Percentiles rank a stretch among this genome's conserved stretches.
phyloP scores from a whole-genome alignment of 2,113 vertebrate species.

The Henicopernis longicauda region DNA sequence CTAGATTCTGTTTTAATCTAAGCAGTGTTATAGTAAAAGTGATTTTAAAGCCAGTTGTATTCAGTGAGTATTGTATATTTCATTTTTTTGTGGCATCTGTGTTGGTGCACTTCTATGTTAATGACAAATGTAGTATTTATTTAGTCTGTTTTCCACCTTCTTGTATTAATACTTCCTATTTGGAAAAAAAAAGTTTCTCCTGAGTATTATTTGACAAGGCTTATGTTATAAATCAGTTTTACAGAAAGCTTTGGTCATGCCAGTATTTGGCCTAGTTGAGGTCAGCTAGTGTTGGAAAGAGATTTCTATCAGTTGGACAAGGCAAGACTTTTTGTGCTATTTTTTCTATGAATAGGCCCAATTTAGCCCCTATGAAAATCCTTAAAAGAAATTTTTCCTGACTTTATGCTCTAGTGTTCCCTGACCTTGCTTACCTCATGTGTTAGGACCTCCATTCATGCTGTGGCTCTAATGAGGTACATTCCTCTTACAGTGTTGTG shows the following conservation, averaged over 20 bases:
- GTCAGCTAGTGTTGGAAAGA: neutral
- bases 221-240: neutral
- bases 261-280: neutral
- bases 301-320: neutral
- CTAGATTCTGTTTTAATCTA: neutral
- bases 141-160: neutral
- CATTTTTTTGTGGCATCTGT: neutral
- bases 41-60: neutral
- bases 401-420: neutral
- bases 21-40: neutral
- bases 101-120: neutral
- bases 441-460: neutral
- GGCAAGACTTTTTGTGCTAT: neutral
- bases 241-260: neutral
- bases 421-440: neutral
- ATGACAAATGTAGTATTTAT: neutral
- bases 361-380: neutral
- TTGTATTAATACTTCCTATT: neutral
- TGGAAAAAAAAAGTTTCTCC: neutral
- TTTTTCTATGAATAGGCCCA: neutral
- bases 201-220: neutral
- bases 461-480: neutral
- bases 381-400: neutral
- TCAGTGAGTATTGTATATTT: neutral
- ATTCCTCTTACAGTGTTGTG: neutral